Evolutionary conservation across 1,140 invertebrate genomes (phyloP).

Genomic region (Camponotus pennsylvanicus): DNA sequence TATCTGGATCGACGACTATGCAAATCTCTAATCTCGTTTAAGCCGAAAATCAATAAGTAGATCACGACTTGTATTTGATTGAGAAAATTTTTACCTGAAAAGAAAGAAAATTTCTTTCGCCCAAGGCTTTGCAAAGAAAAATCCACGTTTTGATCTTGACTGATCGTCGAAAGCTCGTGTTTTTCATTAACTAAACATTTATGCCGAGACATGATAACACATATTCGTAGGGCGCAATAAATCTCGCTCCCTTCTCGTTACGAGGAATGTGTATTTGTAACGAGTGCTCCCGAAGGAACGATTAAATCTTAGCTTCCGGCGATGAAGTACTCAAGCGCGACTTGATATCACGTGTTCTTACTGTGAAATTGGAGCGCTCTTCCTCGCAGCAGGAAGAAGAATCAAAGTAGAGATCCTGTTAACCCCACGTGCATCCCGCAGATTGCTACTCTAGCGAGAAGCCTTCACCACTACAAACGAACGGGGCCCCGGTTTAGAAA

Average conservation of each 20-base stretch:
- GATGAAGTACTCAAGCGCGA: constrained; percentile 38
- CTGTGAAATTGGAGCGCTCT: constrained; percentile 67
- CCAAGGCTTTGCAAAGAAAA: background rate
- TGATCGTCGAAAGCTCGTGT: background rate
- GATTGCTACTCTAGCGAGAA: constrained; percentile 59
- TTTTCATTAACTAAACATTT: constrained; percentile 50
- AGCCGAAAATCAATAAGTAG: background rate
- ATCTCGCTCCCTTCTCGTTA: constrained; percentile 54
- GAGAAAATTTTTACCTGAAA: background rate
- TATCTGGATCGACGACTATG: background rate
- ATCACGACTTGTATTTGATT: background rate
- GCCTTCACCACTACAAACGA: background rate
- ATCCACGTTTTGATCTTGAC: background rate
- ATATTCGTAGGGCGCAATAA: constrained; percentile 42
- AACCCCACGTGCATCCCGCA: constrained; percentile 55
- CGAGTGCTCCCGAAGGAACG: constrained; percentile 48
- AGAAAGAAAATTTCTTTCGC: background rate
- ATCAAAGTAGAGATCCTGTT: constrained; percentile 63
- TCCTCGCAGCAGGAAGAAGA: constrained; percentile 53
- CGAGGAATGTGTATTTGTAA: constrained; percentile 56
- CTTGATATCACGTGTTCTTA: constrained; percentile 69
- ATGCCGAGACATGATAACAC: constrained; percentile 48
- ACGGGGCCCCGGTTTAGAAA: constrained; percentile 32
- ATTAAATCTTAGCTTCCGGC: constrained; percentile 55
- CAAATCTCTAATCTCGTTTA: background rate